These are phyloP conservation scores for Andrena trimmerana DNA, from an alignment of 2,888 invertebrate species.

Conservation along the genomic window DNA sequence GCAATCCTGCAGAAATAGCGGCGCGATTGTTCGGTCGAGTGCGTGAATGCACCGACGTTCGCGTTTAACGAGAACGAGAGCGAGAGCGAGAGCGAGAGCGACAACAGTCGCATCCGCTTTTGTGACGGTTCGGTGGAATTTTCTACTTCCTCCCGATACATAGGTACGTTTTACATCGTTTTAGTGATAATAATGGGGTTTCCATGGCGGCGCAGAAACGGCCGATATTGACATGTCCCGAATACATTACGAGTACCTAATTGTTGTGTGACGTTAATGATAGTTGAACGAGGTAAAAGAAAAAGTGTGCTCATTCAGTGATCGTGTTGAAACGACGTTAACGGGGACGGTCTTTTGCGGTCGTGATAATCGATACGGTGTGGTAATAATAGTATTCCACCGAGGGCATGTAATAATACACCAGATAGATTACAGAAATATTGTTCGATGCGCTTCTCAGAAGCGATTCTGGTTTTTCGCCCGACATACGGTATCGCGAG, in stretches of 20 bases:
- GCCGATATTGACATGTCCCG: background rate
- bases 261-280: constrained; percentile 13
- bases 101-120: constrained; percentile 7
- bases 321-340: constrained; percentile 27
- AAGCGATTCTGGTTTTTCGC: background rate
- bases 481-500: background rate
- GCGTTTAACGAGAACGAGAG: constrained; percentile 52
- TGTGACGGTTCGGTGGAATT: background rate
- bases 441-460: background rate
- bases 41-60: constrained; percentile 15
- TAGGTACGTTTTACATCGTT: background rate
- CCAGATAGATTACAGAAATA: constrained; percentile 11
- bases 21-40: constrained; percentile 26
- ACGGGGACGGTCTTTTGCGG: constrained; percentile 51
- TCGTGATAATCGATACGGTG: constrained; percentile 50
- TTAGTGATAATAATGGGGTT: background rate
- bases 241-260: constrained; percentile 8
- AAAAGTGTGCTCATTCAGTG: background rate
- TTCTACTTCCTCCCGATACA: background rate
- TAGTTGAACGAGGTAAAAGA: background rate
- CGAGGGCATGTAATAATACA: constrained; percentile 18
- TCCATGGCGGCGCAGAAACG: background rate
- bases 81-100: constrained; percentile 19
- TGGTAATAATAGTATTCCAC: constrained; percentile 58
- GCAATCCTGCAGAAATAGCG: constrained; percentile 34